Evolutionary conservation across 2,113 vertebrate genomes (phyloP), one percentile per base, ranked within the genome.

Genomic region (Phylloscopus whistleri): DNA sequence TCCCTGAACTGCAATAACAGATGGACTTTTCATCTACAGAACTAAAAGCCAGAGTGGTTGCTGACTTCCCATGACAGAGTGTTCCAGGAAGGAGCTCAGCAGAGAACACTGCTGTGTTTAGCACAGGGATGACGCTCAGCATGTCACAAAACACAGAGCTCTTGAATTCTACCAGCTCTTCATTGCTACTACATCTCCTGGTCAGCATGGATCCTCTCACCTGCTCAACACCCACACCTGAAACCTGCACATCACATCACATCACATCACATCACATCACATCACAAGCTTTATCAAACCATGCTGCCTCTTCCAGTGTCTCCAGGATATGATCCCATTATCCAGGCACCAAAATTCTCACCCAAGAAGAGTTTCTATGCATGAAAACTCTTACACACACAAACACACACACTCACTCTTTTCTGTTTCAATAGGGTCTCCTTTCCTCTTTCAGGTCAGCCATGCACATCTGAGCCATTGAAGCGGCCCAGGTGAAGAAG

Each of bases 231-330:
- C 13, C 27, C 69, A 58, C 8, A 43, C 19, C 30, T 62, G 41
- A 74, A 77, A 53, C 10, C 53, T 69, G 18, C 48, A 49, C 1
- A 0, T 52, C 53, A 43, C 1, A 0, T 53, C 44, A n/a, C 1
- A 1, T 52, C 53, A 56, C 0, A 0, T 62, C 51, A 43, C 1
- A 0, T 59, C 39, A 44, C 1, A 0, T 62, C 51, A 43, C 1
- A 37, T 37, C 41, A n/a, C 41, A 82, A 33, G 10, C 27, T 90
- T 84, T 85, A 44, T 31, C 52, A 80, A 84, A 63, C 18, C 18
- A 12, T 8, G 23, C 11, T 84, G 16, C 19, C 11, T 62, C 15
- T 87, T 53, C 31, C 28, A n/a, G 21, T 10, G 14, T 39, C n/a
- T 73, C 30, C 59, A 76, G 44, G 62, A 41, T 62, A 55, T 1